Conservation (phyloP, 2,113 vertebrate species). For the Collichthys lucidus region DNA sequence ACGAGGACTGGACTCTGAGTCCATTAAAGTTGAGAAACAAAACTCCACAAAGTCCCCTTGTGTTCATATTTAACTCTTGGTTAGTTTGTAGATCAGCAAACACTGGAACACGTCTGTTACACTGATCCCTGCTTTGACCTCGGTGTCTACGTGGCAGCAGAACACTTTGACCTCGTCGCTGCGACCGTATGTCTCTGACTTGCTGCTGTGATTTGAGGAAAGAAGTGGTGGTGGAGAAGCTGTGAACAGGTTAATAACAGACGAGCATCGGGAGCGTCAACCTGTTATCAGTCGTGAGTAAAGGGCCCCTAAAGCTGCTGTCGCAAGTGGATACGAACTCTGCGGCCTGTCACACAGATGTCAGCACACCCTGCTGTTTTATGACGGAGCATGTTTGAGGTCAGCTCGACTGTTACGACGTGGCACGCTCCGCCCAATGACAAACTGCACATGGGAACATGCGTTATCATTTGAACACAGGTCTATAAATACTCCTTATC, state of each 20-base stretch:
- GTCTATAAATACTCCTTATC: too few species aligned
- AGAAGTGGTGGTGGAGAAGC: not conserved
- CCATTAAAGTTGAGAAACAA: not conserved
- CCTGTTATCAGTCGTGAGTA: constrained; percentile 48
- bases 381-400: constrained; percentile 17
- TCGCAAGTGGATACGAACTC: not conserved
- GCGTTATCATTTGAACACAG: not conserved
- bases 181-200: not conserved
- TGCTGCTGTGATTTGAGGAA: not conserved
- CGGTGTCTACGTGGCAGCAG: constrained; percentile 18
- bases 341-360: not conserved
- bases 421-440: not conserved
- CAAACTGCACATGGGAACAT: not conserved
- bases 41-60: not conserved
- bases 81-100: not conserved
- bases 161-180: constrained; percentile 22
- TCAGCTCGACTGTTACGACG: not conserved
- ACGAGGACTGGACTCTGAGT: not conserved
- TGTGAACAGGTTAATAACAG: constrained; percentile 26
- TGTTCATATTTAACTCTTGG: not conserved
- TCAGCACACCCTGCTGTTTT: constrained; percentile 2
- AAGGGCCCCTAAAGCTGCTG: constrained; percentile 31
- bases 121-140: not conserved
- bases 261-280: not conserved
- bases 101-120: not conserved